These are phyloP conservation scores for Yponomeuta sedellus DNA, from an alignment of 2,888 invertebrate genomes.

Conservation along the genomic window DNA sequence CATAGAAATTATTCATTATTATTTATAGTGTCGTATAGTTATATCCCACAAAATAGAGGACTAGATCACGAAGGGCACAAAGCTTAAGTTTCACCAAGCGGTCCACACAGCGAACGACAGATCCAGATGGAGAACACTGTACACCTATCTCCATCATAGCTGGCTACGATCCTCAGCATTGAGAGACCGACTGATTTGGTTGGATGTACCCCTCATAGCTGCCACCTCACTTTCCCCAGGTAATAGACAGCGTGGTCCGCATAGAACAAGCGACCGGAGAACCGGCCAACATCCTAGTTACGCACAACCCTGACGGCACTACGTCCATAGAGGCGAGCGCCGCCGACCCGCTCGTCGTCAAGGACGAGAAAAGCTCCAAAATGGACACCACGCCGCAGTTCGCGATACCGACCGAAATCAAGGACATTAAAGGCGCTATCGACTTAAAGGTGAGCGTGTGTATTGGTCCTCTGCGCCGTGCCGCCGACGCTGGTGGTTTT, in stretches of 20 bases:
- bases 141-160: too few relatives aligned
- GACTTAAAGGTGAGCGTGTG: constrained; percentile 57
- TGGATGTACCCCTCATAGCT: too few relatives aligned
- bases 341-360: constrained; percentile 63
- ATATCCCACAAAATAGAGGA: too few relatives aligned
- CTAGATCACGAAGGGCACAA: too few relatives aligned
- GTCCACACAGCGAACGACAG: too few relatives aligned
- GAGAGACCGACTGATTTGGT: too few relatives aligned
- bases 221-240: constrained; percentile 34
- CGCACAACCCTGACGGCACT: constrained; percentile 70
- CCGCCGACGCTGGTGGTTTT: too few relatives aligned
- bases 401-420: constrained; percentile 64
- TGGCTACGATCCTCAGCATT: too few relatives aligned
- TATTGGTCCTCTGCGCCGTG: not conserved
- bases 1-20: too few relatives aligned
- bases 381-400: constrained; percentile 68
- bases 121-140: too few relatives aligned
- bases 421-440: constrained; percentile 64
- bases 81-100: too few relatives aligned
- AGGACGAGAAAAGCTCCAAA: constrained; percentile 73
- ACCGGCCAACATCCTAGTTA: constrained; percentile 68
- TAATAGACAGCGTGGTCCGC: constrained; percentile 71
- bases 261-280: constrained; percentile 71
- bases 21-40: too few relatives aligned
- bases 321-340: constrained; percentile 70